Percentiles rank a stretch among this genome's conserved stretches.
These are phyloP conservation scores for Taenaris catops DNA, from an alignment of 2,888 invertebrate species.

Conservation along the genomic window DNA sequence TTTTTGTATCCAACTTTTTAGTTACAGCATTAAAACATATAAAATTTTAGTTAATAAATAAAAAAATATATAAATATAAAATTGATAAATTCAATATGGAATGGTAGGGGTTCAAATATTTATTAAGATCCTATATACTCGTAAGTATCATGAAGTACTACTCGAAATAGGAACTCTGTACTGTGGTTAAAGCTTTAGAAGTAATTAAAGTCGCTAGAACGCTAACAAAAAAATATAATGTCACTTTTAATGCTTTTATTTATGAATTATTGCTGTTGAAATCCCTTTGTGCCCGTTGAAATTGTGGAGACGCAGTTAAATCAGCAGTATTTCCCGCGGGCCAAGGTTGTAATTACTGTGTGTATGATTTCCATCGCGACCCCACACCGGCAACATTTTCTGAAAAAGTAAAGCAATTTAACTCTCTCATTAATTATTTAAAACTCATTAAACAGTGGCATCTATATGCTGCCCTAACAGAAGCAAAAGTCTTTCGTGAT, in stretches of 20 bases:
- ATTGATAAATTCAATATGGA: no score
- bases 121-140: no score
- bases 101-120: no score
- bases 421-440: slow-evolving; percentile 80
- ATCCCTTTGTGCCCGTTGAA: slow-evolving; percentile 23
- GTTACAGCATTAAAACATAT: no score
- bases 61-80: no score
- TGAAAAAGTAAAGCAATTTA: slow-evolving; percentile 77
- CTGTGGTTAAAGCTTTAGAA: no score
- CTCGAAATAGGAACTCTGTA: no score
- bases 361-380: slow-evolving; percentile 64
- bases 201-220: slow-evolving; percentile 1
- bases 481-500: no score
- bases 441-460: slow-evolving; percentile 64
- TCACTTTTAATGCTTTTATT: slow-evolving; percentile 11
- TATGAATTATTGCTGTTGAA: slow-evolving; percentile 18
- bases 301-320: slow-evolving; percentile 13
- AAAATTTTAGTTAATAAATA: no score
- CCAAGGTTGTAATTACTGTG: slow-evolving; percentile 66
- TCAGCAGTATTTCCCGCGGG: slow-evolving; percentile 23
- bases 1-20: no score
- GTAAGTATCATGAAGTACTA: no score
- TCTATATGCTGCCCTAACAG: slow-evolving; percentile 4
- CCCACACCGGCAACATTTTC: slow-evolving; percentile 46
- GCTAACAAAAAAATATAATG: slow-evolving; percentile 5